phyloP scores from a whole-genome alignment of 2,113 vertebrate genomes.

The Marcusenius ussheri region DNA sequence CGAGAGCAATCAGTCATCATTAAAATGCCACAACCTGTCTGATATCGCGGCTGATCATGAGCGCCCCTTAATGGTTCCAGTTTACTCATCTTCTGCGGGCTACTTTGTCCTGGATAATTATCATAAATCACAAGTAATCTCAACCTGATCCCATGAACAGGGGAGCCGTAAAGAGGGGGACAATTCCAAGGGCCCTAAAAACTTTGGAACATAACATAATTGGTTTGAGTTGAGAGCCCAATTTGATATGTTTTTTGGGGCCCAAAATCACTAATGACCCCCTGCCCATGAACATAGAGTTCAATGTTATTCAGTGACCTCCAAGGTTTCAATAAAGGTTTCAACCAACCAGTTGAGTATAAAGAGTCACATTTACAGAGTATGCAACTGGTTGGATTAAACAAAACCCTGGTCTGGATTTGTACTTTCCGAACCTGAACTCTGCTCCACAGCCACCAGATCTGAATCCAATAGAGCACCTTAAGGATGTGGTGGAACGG shows the following conservation, averaged over 20 bases:
- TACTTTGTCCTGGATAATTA: not conserved
- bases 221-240: too few relatives aligned
- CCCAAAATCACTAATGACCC: not conserved
- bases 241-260: not conserved
- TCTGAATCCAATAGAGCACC: not conserved
- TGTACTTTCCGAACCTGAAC: not conserved
- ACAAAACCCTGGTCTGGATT: not conserved
- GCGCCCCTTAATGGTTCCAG: not conserved
- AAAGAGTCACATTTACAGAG: not conserved
- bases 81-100: not conserved
- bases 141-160: not conserved
- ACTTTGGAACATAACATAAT: too few relatives aligned
- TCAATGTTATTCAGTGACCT: not conserved
- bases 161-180: too few relatives aligned
- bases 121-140: not conserved
- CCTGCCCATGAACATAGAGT: not conserved
- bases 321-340: not conserved
- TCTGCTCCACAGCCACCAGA: not conserved
- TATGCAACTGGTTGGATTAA: not conserved
- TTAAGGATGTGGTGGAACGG: not conserved
- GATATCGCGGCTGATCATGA: not conserved
- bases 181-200: too few relatives aligned
- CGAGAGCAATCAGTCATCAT: not conserved
- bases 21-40: not conserved
- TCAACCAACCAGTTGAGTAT: not conserved